Base-by-base conservation (phyloP, 2,888 invertebrate genomes). In the Dermolepida albohirtum region DNA sequence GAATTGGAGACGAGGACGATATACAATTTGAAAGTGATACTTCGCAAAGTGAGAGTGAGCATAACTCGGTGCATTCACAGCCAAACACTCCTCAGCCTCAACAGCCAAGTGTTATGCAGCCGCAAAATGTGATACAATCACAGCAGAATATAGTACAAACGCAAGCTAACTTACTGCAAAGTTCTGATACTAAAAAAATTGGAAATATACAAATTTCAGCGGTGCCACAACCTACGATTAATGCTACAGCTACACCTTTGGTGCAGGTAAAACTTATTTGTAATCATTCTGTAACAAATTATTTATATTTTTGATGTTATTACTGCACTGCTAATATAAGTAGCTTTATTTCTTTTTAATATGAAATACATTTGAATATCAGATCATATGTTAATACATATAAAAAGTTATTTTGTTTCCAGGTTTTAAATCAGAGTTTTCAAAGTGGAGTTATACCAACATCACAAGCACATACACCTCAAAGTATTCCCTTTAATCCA, bases 1-100 rank as follows among this genome's bases (percentile, higher is more conserved):
- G 83, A 71, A 77, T 76, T 57, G 90, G 90, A 62, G 91, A 90
- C 71, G 89, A 89, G 70, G 91, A 91, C 72, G 88, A 87, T 72
- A 85, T 88, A 49, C 86, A 85, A 73, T 83, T 84, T 59, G 84
- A 84, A 68, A 82, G 82, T 69, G 84, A 84, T 69, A 78, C 84
- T 0, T 83, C 83, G 12, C 82, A 82, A 69, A 83, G 82, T 66
- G 83, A 83, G 67, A 81, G 79, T 67, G 83, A 83, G 65, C 81
- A 77, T 52, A 79, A 77, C 50, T 77, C 78, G 5, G 75, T 79
- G 59, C 77, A 80, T 22, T 77, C 80, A 1, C 80, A 80, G n/a
- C 79, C 81, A 2, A 78, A 79, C 57, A 77, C 78, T 0, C 76
- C 73, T 47, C 78, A 77, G 12, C 69, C 69, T 2, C 57, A 65